phyloP scores from a whole-genome alignment of 2,797 vertebrate species.

The Lycodopsis pacificus region DNA sequence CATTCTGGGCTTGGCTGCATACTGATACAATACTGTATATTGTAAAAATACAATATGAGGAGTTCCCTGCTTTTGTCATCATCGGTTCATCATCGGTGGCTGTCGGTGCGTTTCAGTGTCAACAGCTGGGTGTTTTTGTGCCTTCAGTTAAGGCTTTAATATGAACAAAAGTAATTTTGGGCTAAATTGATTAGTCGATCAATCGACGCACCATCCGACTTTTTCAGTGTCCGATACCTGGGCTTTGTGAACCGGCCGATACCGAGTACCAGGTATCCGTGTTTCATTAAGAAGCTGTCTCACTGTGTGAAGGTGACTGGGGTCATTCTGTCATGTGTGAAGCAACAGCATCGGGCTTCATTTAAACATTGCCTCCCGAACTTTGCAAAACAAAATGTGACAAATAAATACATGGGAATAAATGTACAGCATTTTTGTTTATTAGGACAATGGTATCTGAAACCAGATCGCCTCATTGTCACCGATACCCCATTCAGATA shows the following conservation, averaged over 20 bases:
- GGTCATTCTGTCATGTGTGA: not conserved
- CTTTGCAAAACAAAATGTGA: too few relatives aligned
- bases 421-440: not conserved
- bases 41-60: not conserved
- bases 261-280: not conserved
- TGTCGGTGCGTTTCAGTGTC: not conserved
- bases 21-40: too few relatives aligned
- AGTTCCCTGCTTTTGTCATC: not conserved
- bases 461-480: not conserved
- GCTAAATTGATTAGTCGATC: not conserved
- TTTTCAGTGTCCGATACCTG: not conserved
- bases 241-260: too few relatives aligned
- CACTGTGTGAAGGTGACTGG: not conserved
- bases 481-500: not conserved
- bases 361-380: not conserved
- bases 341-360: not conserved
- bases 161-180: not conserved
- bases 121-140: not conserved
- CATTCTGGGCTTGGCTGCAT: not conserved
- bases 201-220: too few relatives aligned
- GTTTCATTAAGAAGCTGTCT: not conserved
- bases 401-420: not conserved
- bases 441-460: not conserved
- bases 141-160: not conserved
- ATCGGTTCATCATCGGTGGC: not conserved